A percentile compares a stretch with the other conserved stretches of the same genome.
phyloP scores from a whole-genome alignment of 2,888 invertebrate species.

The Sesia bembeciformis region DNA sequence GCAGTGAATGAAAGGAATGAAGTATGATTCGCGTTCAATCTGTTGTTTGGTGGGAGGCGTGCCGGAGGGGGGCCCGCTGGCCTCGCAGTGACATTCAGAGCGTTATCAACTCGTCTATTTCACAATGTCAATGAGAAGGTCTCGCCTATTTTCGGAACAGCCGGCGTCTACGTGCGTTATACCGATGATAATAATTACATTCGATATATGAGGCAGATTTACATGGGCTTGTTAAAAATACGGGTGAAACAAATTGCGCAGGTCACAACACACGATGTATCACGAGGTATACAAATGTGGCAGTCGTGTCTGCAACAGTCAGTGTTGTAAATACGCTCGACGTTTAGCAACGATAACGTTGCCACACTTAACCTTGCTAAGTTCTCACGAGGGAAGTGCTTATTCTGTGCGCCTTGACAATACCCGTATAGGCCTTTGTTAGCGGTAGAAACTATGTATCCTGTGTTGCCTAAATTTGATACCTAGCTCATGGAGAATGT shows the following conservation, averaged over 20 bases:
- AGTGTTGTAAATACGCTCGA: constrained; percentile 69
- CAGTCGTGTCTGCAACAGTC: constrained; percentile 60
- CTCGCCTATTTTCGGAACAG: constrained; percentile 62
- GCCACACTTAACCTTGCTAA: constrained; percentile 71
- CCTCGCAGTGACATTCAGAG: constrained; percentile 69
- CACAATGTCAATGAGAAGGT: constrained; percentile 76
- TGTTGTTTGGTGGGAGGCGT: constrained; percentile 30
- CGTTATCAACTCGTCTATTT: constrained; percentile 71
- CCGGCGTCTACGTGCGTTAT: constrained; percentile 35
- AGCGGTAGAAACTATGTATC: constrained; percentile 44
- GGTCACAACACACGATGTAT: constrained; percentile 17
- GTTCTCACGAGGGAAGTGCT: constrained; percentile 74
- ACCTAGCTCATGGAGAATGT: not conserved
- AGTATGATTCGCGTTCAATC: constrained; percentile 11
- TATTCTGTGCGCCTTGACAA: constrained; percentile 70
- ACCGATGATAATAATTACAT: not conserved
- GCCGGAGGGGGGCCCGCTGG: constrained; percentile 49
- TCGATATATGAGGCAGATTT: too few species aligned
- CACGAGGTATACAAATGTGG: constrained; percentile 44
- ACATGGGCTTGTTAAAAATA: not conserved
- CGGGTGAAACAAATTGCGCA: constrained; percentile 16
- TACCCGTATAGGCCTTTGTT: constrained; percentile 69
- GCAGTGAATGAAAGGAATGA: not conserved
- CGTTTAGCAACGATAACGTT: constrained; percentile 73
- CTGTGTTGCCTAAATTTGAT: constrained; percentile 46